Evolutionary conservation across 1,140 invertebrate genomes (phyloP), one percentile per base, ranked within the genome.

Genomic region (Araneus ventricosus): DNA sequence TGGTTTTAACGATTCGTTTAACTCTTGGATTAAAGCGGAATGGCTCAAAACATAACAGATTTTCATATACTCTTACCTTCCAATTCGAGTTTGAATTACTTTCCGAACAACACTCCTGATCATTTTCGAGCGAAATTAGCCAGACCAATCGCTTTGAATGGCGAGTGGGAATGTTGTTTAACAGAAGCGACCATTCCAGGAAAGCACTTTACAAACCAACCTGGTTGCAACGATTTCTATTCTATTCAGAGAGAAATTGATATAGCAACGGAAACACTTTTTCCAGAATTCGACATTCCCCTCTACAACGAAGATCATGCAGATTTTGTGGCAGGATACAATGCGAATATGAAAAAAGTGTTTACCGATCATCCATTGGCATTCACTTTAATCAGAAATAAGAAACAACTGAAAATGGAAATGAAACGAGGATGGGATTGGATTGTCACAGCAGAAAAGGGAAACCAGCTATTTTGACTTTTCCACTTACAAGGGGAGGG

Each of bases 11-110:
- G 27, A 90, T 41, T 34, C 7, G 3, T 80, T 79, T 7, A 79
- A 90, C 34, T 52, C 37, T 61, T 90, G 89, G 89, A 39, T 90
- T 24, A 52, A 79, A 57, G 39, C 37, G 39, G 27, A 14, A 90
- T 79, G 37, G 70, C 22, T 90, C 6, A 75, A 90, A 57, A 57
- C 20, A 57, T 80, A 30, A 79, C n/a, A 45, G 70, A 57, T 79
- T 90, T 90, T 57, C n/a, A 79, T 22, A 37, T 90, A n/a, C 41
- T 63, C 7, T 57, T 90, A 52, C 63, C 45, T 2, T 70, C 59
- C 24, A 90, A 80, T 52, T 41, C 88, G 4, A 90, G 88, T 75
- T 14, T 59, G 37, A 30, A 52, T 24, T 52, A 27, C 30, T 90
- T 90, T 27, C 67, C 88, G 0, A 2, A 79, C 5, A 79, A 75